Evolutionary conservation across 2,113 vertebrate species (phyloP).

Genomic region (Apodemus speciosus): DNA sequence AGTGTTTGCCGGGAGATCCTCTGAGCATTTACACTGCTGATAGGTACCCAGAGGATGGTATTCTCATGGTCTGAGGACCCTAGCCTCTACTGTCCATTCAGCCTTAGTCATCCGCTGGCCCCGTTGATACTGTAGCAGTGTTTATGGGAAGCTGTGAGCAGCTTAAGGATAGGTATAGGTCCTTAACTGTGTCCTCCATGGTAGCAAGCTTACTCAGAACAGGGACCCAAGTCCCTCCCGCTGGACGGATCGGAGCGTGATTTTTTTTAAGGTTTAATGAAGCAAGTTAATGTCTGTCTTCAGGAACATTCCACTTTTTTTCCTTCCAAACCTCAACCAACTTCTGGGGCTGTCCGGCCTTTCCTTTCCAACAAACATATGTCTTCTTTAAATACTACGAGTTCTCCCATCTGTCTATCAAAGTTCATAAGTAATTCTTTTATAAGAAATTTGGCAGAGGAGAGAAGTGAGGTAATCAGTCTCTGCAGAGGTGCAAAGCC

Average conservation of each 20-base stretch:
- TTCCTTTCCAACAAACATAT: background rate
- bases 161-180: background rate
- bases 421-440: slow-evolving; percentile 7
- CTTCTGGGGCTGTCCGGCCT: background rate
- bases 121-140: background rate
- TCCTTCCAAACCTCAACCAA: background rate
- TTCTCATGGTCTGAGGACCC: background rate
- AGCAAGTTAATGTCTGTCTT: background rate
- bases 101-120: background rate
- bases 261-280: background rate
- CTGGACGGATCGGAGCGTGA: background rate
- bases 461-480: background rate
- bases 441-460: background rate
- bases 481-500: background rate
- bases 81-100: background rate
- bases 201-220: background rate
- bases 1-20: no score
- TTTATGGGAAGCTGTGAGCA: background rate
- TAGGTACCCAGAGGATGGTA: background rate
- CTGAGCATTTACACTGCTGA: background rate
- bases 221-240: background rate
- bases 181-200: no score
- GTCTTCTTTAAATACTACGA: background rate
- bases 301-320: background rate
- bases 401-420: background rate